Evolutionary conservation across 2,113 vertebrate species (phyloP).

Genomic region (Pelobates fuscus): DNA sequence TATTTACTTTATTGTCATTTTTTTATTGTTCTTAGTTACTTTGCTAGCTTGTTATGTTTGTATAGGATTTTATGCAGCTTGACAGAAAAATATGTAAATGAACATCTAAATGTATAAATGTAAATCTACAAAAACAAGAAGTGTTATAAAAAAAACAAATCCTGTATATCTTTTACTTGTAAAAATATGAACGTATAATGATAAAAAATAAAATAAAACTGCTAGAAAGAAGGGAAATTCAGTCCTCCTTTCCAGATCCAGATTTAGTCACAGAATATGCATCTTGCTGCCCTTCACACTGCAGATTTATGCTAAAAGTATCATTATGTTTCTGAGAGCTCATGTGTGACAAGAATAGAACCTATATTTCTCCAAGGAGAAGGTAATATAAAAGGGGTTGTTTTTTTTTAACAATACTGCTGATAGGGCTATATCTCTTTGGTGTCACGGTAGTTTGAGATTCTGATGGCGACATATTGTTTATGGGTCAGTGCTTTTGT

Average conservation of each 20-base stretch:
- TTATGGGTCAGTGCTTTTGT: constrained; percentile 89
- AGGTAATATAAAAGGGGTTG: constrained; percentile 76
- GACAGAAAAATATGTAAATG: no score
- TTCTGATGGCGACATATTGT: constrained; percentile 88
- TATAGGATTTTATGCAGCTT: no score
- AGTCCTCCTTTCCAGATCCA: not conserved
- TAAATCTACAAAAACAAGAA: no score
- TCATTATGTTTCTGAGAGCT: constrained; percentile 86
- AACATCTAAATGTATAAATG: no score
- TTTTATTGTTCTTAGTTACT: no score
- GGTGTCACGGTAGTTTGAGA: constrained; percentile 67
- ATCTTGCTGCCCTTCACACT: constrained; percentile 69
- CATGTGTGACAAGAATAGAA: constrained; percentile 85
- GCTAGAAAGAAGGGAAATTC: constrained; percentile 1
- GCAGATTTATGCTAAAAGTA: constrained; percentile 90
- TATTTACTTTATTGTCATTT: no score
- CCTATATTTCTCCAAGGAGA: constrained; percentile 82
- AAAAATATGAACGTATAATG: not conserved
- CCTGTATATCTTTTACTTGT: not conserved
- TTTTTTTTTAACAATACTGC: constrained; percentile 68
- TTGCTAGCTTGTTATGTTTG: no score
- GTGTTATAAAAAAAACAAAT: no score
- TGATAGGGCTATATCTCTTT: constrained; percentile 78
- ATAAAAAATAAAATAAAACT: constrained; percentile 4
- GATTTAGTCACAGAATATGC: constrained; percentile 57